Evolutionary conservation across 2,888 invertebrate species (phyloP).

Genomic region (Lochmaea crataegi): DNA sequence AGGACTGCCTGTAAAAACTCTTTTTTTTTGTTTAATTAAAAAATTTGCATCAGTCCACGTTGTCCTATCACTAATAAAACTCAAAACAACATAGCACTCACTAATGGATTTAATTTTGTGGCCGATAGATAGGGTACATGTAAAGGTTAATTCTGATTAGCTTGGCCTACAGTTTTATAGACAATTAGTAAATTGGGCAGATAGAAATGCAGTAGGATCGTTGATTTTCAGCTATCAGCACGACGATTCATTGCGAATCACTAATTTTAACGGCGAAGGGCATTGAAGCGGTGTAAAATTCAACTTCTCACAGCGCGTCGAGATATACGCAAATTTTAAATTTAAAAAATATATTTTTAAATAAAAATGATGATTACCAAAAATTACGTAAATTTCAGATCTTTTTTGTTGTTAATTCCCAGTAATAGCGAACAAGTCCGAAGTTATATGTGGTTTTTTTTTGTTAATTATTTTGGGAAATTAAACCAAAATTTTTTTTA

Average conservation of each 20-base stretch:
- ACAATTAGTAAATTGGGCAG: constrained; percentile 1
- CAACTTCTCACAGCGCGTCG: no score
- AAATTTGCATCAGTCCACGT: background rate
- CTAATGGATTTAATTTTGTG: background rate
- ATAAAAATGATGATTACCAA: no score
- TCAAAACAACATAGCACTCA: background rate
- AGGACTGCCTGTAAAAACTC: no score
- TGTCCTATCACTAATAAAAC: background rate
- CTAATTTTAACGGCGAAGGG: background rate
- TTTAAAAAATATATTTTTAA: no score
- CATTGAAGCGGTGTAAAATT: background rate
- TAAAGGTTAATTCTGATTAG: constrained; percentile 4
- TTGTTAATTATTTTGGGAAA: no score
- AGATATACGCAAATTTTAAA: no score
- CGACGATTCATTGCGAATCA: background rate
- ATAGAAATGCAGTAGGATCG: background rate
- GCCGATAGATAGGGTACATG: background rate
- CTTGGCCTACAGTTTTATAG: background rate
- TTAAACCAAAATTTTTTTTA: no score
- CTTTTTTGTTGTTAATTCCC: no score
- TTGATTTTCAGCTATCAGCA: constrained; percentile 1
- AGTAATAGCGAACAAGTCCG: no score
- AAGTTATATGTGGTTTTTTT: no score
- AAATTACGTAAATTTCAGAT: no score
- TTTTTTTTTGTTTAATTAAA: no score